Base-by-base conservation (phyloP, 2,888 invertebrate genomes). In the Cremastinae sp. region DNA sequence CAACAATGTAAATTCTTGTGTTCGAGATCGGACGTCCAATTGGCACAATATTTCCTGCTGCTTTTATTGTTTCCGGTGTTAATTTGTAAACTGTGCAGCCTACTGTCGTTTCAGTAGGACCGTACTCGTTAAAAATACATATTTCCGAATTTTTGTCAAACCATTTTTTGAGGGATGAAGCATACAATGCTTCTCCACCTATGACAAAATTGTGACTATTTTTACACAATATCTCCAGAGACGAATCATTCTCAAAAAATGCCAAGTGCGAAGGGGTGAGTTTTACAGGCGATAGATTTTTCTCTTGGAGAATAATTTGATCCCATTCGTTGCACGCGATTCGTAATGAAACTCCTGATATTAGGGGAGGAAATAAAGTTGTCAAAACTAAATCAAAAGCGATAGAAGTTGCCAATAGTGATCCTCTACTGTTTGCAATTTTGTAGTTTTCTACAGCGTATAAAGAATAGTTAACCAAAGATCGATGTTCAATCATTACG, bases 401-500 rank as follows among this genome's bases (percentile, higher is more conserved):
- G 22, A 59, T 45, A 12, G 59, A 59, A 0, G 59, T 43, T 12
- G 28, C 59, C n/a, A 59, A 43, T 22, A 28, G 0, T 7, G 59
- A 59, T 0, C 58, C 58, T 41, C 38, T 1, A 1, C 43, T 43
- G 9, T 28, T 0, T 0, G n/a, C 12, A 22, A 20, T 45, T 16
- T 43, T 43, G 43, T 59, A 59, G 14, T 28, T 22, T 59, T 28
- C 4, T 8, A 20, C 14, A 9, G 59, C 59, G 14, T 45, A 59
- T 8, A 12, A 22, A 1, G 59, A 43, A 16, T 59, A 59, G 14
- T 59, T 59, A 10, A 59, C 43, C 3, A 59, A 9, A 7, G 59
- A 59, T 2, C 59, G 22, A 59, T 59, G 59, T 22, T 59, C 59
- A 12, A 59, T 22, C 59, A 59, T 59, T 14, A 43, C 59, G 8